Conservation (phyloP, 2,113 vertebrate species). For the Corythoichthys haematopterus region DNA sequence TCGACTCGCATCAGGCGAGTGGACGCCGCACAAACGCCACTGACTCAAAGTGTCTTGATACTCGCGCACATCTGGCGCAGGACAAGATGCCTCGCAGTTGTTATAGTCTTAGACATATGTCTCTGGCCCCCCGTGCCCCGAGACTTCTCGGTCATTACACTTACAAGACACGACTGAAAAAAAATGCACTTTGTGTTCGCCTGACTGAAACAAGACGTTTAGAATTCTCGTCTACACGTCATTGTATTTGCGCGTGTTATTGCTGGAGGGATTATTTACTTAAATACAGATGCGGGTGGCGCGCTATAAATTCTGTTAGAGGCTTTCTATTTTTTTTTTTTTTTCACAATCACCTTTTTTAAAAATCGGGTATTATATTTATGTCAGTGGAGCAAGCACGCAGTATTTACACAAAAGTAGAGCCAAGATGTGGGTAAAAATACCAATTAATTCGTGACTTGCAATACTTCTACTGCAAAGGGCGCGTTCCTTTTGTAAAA, state of each 20-base stretch:
- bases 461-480: no score
- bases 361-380: not conserved
- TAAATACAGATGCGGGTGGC: not conserved
- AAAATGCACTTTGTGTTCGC: not conserved
- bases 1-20: slow-evolving; percentile 39
- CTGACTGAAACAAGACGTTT: not conserved
- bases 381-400: not conserved
- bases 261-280: not conserved
- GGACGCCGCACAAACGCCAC: slow-evolving; percentile 26
- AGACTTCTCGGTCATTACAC: not conserved
- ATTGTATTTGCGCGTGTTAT: not conserved
- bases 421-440: no score
- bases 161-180: not conserved
- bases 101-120: slow-evolving; percentile 38
- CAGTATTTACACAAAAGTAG: not conserved
- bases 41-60: slow-evolving; percentile 28
- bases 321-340: not conserved
- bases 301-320: not conserved
- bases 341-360: no score
- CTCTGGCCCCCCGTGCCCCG: slow-evolving; percentile 36
- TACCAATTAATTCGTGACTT: no score
- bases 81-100: slow-evolving; percentile 41
- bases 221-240: not conserved
- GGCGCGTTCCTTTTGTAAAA: no score
- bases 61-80: slow-evolving; percentile 36